phyloP scores from a whole-genome alignment of 1,140 invertebrate genomes.

The Drosophila leontia region DNA sequence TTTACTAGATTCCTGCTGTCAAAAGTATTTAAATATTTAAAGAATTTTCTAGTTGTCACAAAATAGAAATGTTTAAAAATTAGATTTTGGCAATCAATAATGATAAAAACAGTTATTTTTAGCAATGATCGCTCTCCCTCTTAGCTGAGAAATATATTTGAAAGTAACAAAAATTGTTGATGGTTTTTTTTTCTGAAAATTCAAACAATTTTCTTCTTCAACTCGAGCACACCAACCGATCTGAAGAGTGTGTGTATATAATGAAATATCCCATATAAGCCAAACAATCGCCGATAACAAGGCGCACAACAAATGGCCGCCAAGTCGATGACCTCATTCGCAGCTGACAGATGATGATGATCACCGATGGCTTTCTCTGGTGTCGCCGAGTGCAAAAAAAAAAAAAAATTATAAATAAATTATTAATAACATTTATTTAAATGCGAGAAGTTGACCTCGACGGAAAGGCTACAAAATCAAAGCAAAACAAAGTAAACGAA shows the following conservation, averaged over 20 bases:
- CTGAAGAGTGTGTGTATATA: conserved; percentile 36
- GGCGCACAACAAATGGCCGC: conserved; percentile 38
- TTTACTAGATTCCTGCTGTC: neutral
- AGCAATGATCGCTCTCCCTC: neutral
- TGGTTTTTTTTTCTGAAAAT: neutral
- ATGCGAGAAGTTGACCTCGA: conserved; percentile 31
- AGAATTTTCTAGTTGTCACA: conserved; percentile 23
- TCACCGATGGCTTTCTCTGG: conserved; percentile 41
- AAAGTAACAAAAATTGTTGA: conserved; percentile 1
- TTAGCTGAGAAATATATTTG: neutral
- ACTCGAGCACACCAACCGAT: conserved; percentile 18
- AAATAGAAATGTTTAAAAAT: neutral
- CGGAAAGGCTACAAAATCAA: conserved; percentile 14
- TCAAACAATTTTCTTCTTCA: conserved; percentile 27
- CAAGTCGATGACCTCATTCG: conserved; percentile 54
- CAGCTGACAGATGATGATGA: conserved; percentile 47
- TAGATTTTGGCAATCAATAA: neutral
- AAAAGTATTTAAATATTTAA: conserved; percentile 17
- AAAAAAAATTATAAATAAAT: conserved; percentile 30
- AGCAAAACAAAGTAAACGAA: neutral
- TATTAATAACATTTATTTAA: conserved; percentile 44
- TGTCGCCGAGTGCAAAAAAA: conserved; percentile 20
- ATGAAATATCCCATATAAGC: conserved; percentile 31
- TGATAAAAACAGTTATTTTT: conserved; percentile 4
- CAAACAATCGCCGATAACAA: conserved; percentile 50